These are phyloP conservation scores for Heliocidaris erythrogramma DNA, from an alignment of 35 echinoderm and acorn worm genomes.

Conservation along the genomic window DNA sequence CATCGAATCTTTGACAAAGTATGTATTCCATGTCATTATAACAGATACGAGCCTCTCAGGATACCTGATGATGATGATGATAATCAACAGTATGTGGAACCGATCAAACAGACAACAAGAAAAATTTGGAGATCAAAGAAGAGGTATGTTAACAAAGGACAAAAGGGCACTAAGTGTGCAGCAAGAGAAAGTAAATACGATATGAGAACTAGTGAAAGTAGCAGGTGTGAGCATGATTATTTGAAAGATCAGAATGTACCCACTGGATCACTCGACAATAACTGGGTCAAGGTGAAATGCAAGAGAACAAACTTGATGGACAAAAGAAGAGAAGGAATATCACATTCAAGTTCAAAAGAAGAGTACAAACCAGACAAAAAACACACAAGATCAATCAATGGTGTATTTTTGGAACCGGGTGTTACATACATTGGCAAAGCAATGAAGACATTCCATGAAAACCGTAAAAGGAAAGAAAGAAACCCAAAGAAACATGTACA, in stretches of 20 bases:
- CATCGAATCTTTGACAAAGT: background rate
- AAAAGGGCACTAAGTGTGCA: background rate
- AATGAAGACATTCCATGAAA: background rate
- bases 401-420: background rate
- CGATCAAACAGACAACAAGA: background rate
- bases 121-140: background rate
- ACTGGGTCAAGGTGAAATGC: background rate
- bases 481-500: background rate
- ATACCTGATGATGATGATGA: background rate
- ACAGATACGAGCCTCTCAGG: background rate
- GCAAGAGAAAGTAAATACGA: too few species aligned
- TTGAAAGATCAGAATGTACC: background rate
- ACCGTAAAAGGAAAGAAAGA: background rate
- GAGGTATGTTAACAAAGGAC: background rate
- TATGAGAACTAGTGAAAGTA: background rate
- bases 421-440: background rate
- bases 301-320: background rate
- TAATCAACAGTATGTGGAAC: background rate
- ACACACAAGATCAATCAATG: background rate
- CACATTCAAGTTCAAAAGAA: background rate
- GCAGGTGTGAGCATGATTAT: background rate
- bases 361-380: background rate
- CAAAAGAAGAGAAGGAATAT: background rate
- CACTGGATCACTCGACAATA: background rate
- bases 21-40: conserved; percentile 13